These are phyloP conservation scores for Megastigmus dorsalis DNA, from an alignment of 2,888 invertebrate species.

Conservation along the genomic window DNA sequence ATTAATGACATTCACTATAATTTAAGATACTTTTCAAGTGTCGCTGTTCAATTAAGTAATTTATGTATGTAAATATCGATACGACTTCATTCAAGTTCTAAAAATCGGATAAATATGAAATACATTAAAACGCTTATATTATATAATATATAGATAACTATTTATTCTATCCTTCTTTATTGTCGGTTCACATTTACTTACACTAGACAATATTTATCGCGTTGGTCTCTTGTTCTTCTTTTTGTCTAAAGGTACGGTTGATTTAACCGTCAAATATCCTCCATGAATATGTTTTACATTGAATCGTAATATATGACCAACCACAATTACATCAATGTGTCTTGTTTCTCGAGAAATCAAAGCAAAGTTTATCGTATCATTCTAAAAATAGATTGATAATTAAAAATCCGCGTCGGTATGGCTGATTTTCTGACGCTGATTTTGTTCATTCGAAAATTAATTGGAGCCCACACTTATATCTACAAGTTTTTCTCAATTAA, in stretches of 20 bases:
- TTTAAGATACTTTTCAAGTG: conserved; percentile 37
- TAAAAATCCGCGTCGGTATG: too few species aligned
- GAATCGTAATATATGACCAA: too few species aligned
- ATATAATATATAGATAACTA: conserved; percentile 56
- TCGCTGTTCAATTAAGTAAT: conserved; percentile 40
- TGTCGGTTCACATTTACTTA: conserved; percentile 73
- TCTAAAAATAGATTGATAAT: too few species aligned
- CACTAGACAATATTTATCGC: conserved; percentile 56
- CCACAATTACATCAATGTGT: too few species aligned
- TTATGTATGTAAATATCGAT: conserved; percentile 52
- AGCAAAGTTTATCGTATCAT: too few species aligned
- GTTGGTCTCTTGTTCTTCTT: conserved; percentile 45
- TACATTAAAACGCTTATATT: conserved; percentile 32
- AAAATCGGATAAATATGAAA: conserved; percentile 49
- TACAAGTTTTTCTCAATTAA: conserved; percentile 14
- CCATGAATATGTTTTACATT: too few species aligned
- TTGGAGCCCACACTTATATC: too few species aligned
- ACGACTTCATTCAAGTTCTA: conserved; percentile 48
- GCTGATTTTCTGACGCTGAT: neutral
- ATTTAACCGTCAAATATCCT: too few species aligned
- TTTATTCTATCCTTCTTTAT: conserved; percentile 67
- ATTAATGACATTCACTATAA: too few species aligned
- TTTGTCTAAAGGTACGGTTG: too few species aligned
- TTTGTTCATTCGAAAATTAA: neutral
- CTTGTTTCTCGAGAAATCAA: too few species aligned